Base-by-base conservation (phyloP, 1,140 invertebrate genomes). In the Ceratosolen solmsi region DNA sequence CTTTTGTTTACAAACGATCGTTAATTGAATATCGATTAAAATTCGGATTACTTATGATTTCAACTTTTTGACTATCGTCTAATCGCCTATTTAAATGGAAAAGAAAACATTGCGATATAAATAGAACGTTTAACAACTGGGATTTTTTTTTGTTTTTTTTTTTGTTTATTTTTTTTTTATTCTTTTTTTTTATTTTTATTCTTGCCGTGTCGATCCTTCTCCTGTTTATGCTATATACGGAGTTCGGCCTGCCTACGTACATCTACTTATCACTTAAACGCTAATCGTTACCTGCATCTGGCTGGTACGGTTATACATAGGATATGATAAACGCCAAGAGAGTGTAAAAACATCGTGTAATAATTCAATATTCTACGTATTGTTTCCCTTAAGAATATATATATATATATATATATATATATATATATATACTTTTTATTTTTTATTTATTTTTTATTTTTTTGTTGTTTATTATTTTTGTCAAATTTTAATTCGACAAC, bases 241-340 rank as follows among this genome's bases (percentile, higher is more conserved):
- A 78, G 74, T 73, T 65, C 38, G 54, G 74, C 17, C 38, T 63
- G 27, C 56, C 75, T 81, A 74, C 76, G 36, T 63, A 58, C 54
- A 72, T 33, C 41, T 77, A 80, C 63, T 83, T 80, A 84, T 73
- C 79, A 75, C 73, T 84, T 84, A 81, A 58, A 70, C 38, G 73
- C 79, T 80, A 81, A 84, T 84, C 54, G 58, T 77, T 63, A 79
- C 65, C 74, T 83, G 73, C 65, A 71, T 77, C 74, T 82, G 74
- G 54, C 80, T 70, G 60, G 49, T n/a, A n/a, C n/a, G 79, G 17
- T 82, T 4, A 77, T 51, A 60, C 65, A 63, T 82, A 82, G 60
- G 75, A 77, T 77, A 82, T 65, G 80, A 72, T 72, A 46, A 78
- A 30, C 54, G 75, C 65, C 80, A 78, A 70, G 33, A 73, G n/a